These are phyloP conservation scores for Xenopus petersii DNA, from an alignment of 2,797 vertebrate species.

Conservation along the genomic window DNA sequence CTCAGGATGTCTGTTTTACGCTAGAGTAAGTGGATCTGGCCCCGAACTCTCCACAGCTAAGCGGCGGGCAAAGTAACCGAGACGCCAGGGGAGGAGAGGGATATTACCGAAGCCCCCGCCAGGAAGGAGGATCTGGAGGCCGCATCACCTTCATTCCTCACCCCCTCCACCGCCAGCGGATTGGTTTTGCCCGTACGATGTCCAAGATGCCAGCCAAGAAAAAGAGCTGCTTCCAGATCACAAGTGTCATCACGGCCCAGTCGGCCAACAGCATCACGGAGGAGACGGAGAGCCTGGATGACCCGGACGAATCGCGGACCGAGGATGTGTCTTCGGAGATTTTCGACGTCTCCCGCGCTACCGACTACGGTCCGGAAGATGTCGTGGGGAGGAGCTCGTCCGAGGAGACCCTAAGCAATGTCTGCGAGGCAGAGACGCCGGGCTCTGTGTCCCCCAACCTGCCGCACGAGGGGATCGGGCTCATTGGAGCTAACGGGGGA, in stretches of 20 bases:
- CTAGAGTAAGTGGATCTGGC: constrained; percentile 22
- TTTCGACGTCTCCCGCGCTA: constrained; percentile 82
- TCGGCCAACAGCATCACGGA: constrained; percentile 84
- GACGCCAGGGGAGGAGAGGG: no score
- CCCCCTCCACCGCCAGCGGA: no score
- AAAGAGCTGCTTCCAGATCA: constrained; percentile 98
- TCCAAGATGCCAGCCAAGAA: constrained; percentile 97
- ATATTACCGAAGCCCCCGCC: no score
- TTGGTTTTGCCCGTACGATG: constrained; percentile 66
- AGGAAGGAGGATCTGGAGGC: no score
- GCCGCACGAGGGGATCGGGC: constrained; percentile 67
- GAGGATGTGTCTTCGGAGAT: constrained; percentile 90
- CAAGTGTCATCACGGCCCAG: constrained; percentile 93
- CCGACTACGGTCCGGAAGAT: constrained; percentile 81
- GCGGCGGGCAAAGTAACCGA: no score
- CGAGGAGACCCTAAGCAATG: constrained; percentile 86
- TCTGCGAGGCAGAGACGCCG: constrained; percentile 77
- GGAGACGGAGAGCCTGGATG: constrained; percentile 89
- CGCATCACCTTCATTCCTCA: no score
- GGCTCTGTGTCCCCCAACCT: constrained; percentile 71
- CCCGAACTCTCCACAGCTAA: no score
- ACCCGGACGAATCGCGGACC: constrained; percentile 88
- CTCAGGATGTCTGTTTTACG: constrained; percentile 52
- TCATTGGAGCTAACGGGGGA: constrained; percentile 47
- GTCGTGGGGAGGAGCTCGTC: constrained; percentile 84